Base-by-base conservation (phyloP, 2,113 vertebrate species). In the Sterna hirundo region DNA sequence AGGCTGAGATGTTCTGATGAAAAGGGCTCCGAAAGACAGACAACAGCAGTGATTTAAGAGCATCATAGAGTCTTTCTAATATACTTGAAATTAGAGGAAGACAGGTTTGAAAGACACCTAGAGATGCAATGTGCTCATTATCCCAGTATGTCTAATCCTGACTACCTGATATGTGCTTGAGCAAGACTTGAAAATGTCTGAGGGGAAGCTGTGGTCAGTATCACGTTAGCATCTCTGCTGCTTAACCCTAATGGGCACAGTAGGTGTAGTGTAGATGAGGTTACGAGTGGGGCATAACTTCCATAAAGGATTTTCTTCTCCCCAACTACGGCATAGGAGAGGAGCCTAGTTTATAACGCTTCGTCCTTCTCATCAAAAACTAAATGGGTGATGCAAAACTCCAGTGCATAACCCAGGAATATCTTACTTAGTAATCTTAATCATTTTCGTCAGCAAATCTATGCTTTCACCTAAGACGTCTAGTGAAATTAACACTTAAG, bases 311-410 rank as follows among this genome's bases (percentile, higher is more conserved):
- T 54, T 83, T 57, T 78, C 26, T 64, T 81, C n/a, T 75, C 18
- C 34, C 23, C 4, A 2, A 3, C 5, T 34, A 6, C 0, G 0
- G 25, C 27, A 14, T 3, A 60, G 52, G 29, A 88, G 34, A 77
- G 30, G 58, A 90, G 20, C 29, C 88, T 66, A 3, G 1, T 36
- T 58, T 57, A 3, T 14, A 86, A 34, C 4, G 1, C 5, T 0
- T 15, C 61, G 34, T 62, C 27, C 18, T 91, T 62, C 57, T 72
- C 49, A 60, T 38, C 26, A 54, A 36, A 94, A 66, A 27, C 4
- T 11, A 30, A 84, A 57, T 21, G 22, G 26, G 8, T 57, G 38
- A 64, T 68, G 29, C 34, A 46, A 81, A 97, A n/a, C 21, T 77
- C 42, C 52, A 42, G 36, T 62, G 17, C 19, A 7, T 70, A 77